These are phyloP conservation scores for Hemibagrus wyckioides DNA, from an alignment of 2,113 vertebrate genomes.

Conservation along the genomic window DNA sequence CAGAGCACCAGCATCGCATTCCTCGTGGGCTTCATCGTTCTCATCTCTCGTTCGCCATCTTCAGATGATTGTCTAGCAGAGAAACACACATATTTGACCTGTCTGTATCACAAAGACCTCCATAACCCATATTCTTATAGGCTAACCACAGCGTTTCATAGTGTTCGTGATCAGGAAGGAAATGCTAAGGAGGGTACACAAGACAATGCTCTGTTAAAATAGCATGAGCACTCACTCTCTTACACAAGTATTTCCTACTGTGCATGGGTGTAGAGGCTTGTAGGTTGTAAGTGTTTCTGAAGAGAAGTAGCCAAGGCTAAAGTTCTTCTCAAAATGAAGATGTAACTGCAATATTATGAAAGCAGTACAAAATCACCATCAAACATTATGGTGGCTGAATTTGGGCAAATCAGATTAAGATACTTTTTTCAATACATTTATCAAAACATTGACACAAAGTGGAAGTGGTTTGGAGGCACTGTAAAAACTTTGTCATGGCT, in stretches of 20 bases:
- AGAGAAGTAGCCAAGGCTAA: not conserved
- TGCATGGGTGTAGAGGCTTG: not conserved
- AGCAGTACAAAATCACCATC: not conserved
- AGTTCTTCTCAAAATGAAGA: not conserved
- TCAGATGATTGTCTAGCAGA: conserved; percentile 72
- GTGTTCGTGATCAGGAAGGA: not conserved
- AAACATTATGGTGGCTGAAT: not conserved
- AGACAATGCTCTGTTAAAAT: not conserved
- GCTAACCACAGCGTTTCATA: not conserved
- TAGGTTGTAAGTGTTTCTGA: not conserved
- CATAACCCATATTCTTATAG: not conserved
- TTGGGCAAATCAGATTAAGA: not conserved
- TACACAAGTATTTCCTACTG: not conserved
- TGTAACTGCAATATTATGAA: not conserved
- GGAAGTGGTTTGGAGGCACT: too few species aligned
- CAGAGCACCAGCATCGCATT: conserved; percentile 86
- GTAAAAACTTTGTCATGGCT: too few species aligned
- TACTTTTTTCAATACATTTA: not conserved
- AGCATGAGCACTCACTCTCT: not conserved
- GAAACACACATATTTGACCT: not conserved
- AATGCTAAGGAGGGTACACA: not conserved
- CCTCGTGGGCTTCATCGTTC: conserved; percentile 82
- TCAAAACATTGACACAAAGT: not conserved
- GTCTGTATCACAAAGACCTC: not conserved
- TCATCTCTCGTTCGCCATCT: conserved; percentile 79